Evolutionary conservation across 2,113 vertebrate species (phyloP), one percentile per base, ranked within the genome.

Genomic region (Pipa parva): DNA sequence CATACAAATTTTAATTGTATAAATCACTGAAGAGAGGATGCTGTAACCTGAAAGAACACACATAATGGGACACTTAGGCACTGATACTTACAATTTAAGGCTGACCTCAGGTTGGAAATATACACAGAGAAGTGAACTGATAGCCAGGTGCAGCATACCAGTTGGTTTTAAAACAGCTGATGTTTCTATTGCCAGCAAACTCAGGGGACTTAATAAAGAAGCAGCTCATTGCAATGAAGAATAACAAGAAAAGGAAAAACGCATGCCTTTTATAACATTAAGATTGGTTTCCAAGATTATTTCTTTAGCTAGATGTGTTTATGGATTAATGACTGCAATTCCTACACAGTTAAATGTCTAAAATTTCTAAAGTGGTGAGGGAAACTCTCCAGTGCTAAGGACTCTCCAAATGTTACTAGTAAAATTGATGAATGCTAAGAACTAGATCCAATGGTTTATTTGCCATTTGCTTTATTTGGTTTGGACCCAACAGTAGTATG

Each of bases 151-250:
- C 63, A 62, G 70, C 25, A 24, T 66, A 75, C 71, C 77, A 37
- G 63, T 64, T 70, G 73, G 74, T 77, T 79, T 78, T 73, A 76
- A 80, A 78, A 71, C 74, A 56, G 61, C 76, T 73, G 72, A 71
- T 77, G 63, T 78, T 75, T 15, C 21, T 33, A 75, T 79, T 77
- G 70, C 63, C 70, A 55, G 42, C 22, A 52, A 59, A 55, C 74
- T 50, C 68, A 6, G 4, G 64, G 74, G 77, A 64, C 54, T 73
- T 74, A 76, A 61, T 27, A 51, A 75, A 76, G 27, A 45, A 62
- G 26, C 0, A 0, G 66, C 48, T 63, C 63, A 73, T 62, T 66
- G 45, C 48, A 51, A 49, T 72, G 65, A 72, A 72, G 62, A 29
- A 28, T 42, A 12, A 64, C 54, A 64, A 55, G 31, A n/a, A n/a